These are phyloP conservation scores for Agapornis canus DNA, from an alignment of 2,797 vertebrate species.

Conservation along the genomic window DNA sequence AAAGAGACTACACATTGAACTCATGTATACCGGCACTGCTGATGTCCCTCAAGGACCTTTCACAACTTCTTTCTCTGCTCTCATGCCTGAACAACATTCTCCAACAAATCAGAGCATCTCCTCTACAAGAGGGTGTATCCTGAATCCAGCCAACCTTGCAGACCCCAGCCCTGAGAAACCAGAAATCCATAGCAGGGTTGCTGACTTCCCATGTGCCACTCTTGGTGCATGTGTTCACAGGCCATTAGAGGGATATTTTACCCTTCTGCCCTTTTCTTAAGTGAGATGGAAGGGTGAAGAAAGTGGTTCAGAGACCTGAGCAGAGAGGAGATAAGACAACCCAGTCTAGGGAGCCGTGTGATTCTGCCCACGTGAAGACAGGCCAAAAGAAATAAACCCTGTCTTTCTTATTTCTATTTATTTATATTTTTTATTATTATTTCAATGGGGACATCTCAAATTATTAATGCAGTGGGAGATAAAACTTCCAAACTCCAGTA, in stretches of 20 bases:
- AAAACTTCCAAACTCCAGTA: not conserved
- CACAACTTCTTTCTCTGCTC: not conserved
- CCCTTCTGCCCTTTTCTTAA: not conserved
- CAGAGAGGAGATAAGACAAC: not conserved
- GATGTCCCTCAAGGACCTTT: not conserved
- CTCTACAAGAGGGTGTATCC: not conserved
- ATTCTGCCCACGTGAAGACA: not conserved
- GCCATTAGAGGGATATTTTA: not conserved
- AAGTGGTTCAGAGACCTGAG: not conserved
- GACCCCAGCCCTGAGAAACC: not conserved
- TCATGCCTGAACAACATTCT: not conserved
- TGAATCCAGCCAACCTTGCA: not conserved
- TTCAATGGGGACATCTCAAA: not conserved
- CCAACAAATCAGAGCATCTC: not conserved
- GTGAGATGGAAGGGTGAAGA: not conserved
- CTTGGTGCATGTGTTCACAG: fast-evolving
- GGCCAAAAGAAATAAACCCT: not conserved
- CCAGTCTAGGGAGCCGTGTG: not conserved
- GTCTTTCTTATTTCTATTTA: not conserved
- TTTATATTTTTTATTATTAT: not conserved
- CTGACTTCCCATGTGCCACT: not conserved
- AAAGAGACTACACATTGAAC: not conserved
- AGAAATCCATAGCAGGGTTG: not conserved
- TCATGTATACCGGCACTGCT: fast-evolving
- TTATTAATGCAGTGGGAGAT: not conserved